Evolutionary conservation across 2,888 invertebrate species (phyloP).

Genomic region (Calephelis perditalis): DNA sequence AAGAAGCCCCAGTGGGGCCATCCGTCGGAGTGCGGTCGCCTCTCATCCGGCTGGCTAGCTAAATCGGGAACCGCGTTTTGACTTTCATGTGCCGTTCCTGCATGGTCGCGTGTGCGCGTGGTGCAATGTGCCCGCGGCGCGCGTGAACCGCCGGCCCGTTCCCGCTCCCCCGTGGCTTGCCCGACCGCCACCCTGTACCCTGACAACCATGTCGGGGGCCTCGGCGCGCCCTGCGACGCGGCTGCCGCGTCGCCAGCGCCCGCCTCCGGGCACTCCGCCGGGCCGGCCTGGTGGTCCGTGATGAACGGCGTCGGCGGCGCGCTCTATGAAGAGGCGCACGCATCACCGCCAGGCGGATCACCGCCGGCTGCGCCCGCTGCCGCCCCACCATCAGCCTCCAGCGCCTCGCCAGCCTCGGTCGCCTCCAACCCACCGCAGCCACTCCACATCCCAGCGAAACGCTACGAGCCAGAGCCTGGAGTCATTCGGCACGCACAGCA

Average conservation of each 20-base stretch:
- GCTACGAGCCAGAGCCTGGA: slow-evolving; percentile 82
- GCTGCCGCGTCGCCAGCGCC: slow-evolving; percentile 86
- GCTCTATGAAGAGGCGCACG: slow-evolving; percentile 85
- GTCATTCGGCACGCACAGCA: slow-evolving; percentile 88
- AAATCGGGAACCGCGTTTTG: slow-evolving; percentile 74
- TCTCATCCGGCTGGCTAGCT: slow-evolving; percentile 64
- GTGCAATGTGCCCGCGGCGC: slow-evolving; percentile 75
- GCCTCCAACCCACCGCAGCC: slow-evolving; percentile 86
- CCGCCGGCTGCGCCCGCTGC: slow-evolving; percentile 84
- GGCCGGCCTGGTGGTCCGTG: slow-evolving; percentile 91
- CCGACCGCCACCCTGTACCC: slow-evolving; percentile 89
- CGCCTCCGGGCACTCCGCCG: slow-evolving; percentile 90
- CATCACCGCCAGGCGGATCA: slow-evolving; percentile 77
- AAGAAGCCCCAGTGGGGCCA: slow-evolving; percentile 24
- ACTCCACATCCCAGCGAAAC: slow-evolving; percentile 93
- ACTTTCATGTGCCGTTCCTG: slow-evolving; percentile 74
- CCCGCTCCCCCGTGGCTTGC: slow-evolving; percentile 85
- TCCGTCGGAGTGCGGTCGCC: slow-evolving; percentile 40
- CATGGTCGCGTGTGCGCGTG: slow-evolving; percentile 70
- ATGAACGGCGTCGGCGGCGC: slow-evolving; percentile 88
- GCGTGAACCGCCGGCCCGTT: slow-evolving; percentile 68
- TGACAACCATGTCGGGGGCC: slow-evolving; percentile 84
- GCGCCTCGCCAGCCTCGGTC: slow-evolving; percentile 78
- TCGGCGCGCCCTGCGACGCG: slow-evolving; percentile 84
- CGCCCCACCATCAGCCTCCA: slow-evolving; percentile 78